Base-by-base conservation (phyloP, 2,888 invertebrate species). In the Herminia tarsipennalis region DNA sequence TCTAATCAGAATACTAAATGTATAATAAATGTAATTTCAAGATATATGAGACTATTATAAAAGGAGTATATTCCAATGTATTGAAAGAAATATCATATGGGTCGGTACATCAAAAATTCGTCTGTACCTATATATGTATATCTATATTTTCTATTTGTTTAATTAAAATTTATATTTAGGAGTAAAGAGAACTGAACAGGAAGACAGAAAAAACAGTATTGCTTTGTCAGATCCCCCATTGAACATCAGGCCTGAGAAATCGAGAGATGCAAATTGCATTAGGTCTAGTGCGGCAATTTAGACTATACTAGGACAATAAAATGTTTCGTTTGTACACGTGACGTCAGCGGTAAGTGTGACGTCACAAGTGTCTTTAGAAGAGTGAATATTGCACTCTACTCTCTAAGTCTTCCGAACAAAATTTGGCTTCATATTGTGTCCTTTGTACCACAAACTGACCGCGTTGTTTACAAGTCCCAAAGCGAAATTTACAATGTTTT, bases 231-330 rank as follows among this genome's bases (percentile, higher is more conserved):
- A 56, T 49, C 67, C 68, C 67, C 63, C 62, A 49, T n/a, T 37
- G 42, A 42, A 40, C 56, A 63, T 34, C 59, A 55, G 47, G 61
- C 63, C 57, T 49, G 69, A 62, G 47, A 45, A 24, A 49, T 49
- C 56, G 50, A 66, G 43, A 53, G 46, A 49, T 41, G 61, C 65
- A 58, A 59, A 71, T 69, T 74, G 79, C 74, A 79, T 73, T 59
- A 70, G 76, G 73, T 73, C 74, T 78, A 78, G 73, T 78, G 78
- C 82, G 81, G 78, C 79, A 86, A 76, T 80, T 81, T 88, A 88
- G 89, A 88, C 88, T 89, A 74, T 84, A 87, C 83, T 88, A 86
- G 82, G 90, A 91, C 91, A 91, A 91, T 91, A 91, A 82, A 75
- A 69, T 56, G 68, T 76, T 73, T 81, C 78, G 78, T 75, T 82